Base-by-base conservation (phyloP, 2,797 vertebrate genomes). In the Oceanodroma leucorhoa region DNA sequence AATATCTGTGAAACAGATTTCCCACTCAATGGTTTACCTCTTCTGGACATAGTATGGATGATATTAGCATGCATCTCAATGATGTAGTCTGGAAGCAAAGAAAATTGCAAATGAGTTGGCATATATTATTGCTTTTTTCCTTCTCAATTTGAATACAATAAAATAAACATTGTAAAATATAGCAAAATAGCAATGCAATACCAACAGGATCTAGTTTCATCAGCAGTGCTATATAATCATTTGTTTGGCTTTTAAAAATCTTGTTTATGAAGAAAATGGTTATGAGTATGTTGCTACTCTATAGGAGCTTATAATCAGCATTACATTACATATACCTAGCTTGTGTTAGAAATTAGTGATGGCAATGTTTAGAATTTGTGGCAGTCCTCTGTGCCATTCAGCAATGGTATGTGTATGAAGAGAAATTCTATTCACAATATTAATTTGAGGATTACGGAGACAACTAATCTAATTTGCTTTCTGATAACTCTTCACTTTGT, bases 21-120 rank as follows among this genome's bases (percentile, higher is more conserved):
- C 43, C 69, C 45, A 46, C 76, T 88, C 53, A 73, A 30, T 19
- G 83, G 17, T 81, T 80, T 91, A 64, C 58, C 20, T 89, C 65
- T 91, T 93, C 85, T 95, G 90, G 93, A 95, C 90, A 77, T 45
- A 48, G 51, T 41, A 62, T 48, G 27, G 70, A 21, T 90, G 43
- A 76, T 90, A 72, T 85, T 93, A 41, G 57, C 26, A 11, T 69
- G 43, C 70, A 73, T 93, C 66, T 72, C 43, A 40, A 5, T 70
- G 26, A 80, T 65, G 41, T 72, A 89, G 54, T 92, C 73, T 93
- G 70, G 73, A 94, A 96, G 54, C 17, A 84, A 82, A 94, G 61
- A 79, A 92, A 96, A 95, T 64, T 94, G 88, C 36, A 96, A 87
- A 89, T 90, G 54, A 90, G 16, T 78, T 94, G 58, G 77, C 34